phyloP scores from a whole-genome alignment of 2,888 invertebrate species.

The Eupithecia exiguata region DNA sequence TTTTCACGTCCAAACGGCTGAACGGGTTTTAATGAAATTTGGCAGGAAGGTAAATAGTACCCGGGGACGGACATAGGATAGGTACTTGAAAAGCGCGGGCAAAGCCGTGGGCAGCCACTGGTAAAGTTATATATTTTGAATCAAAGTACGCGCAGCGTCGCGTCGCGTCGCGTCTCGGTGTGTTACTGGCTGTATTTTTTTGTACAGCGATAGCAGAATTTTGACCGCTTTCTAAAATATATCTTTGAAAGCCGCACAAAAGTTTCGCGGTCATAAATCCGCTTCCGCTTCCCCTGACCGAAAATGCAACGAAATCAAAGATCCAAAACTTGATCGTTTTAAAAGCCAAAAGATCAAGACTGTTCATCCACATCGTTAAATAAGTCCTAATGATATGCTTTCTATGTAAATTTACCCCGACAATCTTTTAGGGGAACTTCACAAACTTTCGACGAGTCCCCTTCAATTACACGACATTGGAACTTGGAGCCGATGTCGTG shows the following conservation, averaged over 20 bases:
- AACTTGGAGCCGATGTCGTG: slow-evolving; percentile 49
- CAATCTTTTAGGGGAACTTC: slow-evolving; percentile 59
- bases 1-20: no score
- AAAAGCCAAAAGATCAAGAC: not conserved
- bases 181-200: no score
- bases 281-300: not conserved
- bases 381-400: slow-evolving; percentile 6
- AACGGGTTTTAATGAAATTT: no score
- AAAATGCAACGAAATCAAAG: not conserved
- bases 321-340: not conserved
- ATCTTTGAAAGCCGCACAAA: not conserved
- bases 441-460: slow-evolving; percentile 57
- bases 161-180: no score
- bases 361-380: not conserved
- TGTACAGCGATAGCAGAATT: not conserved
- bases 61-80: no score
- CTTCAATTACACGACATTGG: slow-evolving; percentile 63
- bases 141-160: no score
- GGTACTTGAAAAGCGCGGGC: no score
- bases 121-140: no score
- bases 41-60: no score
- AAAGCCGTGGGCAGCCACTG: no score
- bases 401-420: slow-evolving; percentile 30
- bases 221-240: not conserved
- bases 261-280: not conserved